A percentile compares a stretch with the other conserved stretches of the same genome.
These are phyloP conservation scores for Irena cyanogastra DNA, from an alignment of 2,113 vertebrate species.

Conservation along the genomic window DNA sequence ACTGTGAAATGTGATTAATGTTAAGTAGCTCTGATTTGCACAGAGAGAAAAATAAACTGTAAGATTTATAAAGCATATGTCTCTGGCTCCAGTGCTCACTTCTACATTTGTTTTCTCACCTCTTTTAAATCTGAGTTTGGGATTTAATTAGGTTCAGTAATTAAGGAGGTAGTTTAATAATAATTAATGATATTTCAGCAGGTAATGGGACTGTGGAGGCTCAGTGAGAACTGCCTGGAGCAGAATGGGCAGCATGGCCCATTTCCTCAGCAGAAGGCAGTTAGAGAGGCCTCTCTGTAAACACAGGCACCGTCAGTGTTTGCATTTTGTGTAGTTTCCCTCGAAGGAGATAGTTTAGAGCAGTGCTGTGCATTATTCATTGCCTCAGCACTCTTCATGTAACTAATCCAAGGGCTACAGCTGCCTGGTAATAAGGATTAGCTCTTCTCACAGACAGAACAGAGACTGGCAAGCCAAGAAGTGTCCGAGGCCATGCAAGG, in stretches of 20 bases:
- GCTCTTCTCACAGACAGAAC: neutral
- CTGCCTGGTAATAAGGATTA: neutral
- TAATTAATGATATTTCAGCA: neutral
- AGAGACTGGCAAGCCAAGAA: neutral
- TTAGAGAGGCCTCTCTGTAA: neutral
- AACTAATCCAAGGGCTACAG: neutral
- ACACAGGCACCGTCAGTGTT: neutral
- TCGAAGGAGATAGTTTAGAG: neutral
- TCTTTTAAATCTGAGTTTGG: neutral
- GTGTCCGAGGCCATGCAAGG: neutral
- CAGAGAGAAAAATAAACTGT: slow-evolving; percentile 36
- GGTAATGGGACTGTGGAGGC: neutral
- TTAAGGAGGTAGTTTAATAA: neutral
- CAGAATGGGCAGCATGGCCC: neutral
- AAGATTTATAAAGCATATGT: slow-evolving; percentile 2
- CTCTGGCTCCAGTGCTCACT: neutral
- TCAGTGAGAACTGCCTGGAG: neutral
- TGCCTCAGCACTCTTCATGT: neutral
- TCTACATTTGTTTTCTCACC: neutral
- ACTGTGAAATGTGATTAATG: slow-evolving; percentile 22
- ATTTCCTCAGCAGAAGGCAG: neutral
- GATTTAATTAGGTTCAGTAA: neutral
- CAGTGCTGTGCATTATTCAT: neutral
- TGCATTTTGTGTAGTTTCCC: neutral
- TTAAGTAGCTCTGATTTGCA: neutral